Evolutionary conservation across 2,888 invertebrate species (phyloP), one percentile per base, ranked within the genome.

Genomic region (Neoscelio sp.): DNA sequence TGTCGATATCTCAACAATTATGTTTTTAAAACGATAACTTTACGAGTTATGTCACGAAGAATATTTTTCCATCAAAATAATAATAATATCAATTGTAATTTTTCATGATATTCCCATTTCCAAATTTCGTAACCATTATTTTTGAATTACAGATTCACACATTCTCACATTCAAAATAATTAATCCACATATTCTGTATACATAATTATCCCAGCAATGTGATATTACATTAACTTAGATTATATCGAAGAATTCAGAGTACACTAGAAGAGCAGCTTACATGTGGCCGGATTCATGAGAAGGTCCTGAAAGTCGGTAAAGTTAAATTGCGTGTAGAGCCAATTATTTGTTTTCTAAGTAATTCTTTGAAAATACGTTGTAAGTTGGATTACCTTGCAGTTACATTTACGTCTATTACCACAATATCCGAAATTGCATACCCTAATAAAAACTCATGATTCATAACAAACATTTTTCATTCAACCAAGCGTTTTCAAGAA

Each of bases 341-440:
- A 75, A 75, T 75, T 75, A 75, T 75, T 75, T 75, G 75, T 68
- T 75, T 42, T 75, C 54, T 75, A 75, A 75, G 75, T 68, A 67
- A 75, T 75, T 68, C 68, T 75, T 75, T 52, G 28, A 7, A 15
- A 52, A 44, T 35, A 62, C 18, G n/a, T n/a, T n/a, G 54, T 20
- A 46, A 60, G 35, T 68, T 67, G 52, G 15, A 23, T 58, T 35
- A 48, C 20, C 4, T 23, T 23, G 5, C 56, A 50, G 40, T 65
- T 50, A 50, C 48, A 58, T 33, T 35, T 64, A 44, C 23, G 26
- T 48, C 40, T 64, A n/a, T 50, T 23, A 40, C 17, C 8, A 17
- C 33, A 23, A n/a, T 8, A 48, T 56, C 26, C 52, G 33, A 48
- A 73, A 52, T 64, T 54, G 8, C 15, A n/a, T n/a, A n/a, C n/a